phyloP scores from a whole-genome alignment of 2,113 vertebrate genomes.

The Agapornis roseicollis region DNA sequence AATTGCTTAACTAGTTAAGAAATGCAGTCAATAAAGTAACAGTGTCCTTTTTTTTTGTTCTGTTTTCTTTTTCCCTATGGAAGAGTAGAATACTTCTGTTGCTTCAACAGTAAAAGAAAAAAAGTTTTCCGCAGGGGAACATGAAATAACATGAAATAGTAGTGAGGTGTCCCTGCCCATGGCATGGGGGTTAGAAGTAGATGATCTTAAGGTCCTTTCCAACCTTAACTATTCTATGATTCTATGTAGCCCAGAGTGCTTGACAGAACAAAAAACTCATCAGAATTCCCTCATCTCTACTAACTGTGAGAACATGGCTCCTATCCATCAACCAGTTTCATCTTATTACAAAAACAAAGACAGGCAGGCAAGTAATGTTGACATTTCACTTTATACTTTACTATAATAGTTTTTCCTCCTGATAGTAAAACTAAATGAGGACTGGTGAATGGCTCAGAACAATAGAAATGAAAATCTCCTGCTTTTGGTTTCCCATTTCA shows the following conservation, averaged over 20 bases:
- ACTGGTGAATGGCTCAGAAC: neutral
- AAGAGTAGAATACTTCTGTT: neutral
- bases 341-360: neutral
- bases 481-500: neutral
- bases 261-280: neutral
- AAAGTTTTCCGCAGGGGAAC: neutral
- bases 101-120: neutral
- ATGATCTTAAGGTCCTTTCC: neutral
- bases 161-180: neutral
- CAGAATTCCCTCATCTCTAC: neutral
- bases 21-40: neutral
- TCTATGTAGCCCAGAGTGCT: neutral
- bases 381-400: neutral
- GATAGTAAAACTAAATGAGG: neutral
- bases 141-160: neutral
- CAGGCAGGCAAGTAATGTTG: neutral
- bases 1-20: neutral
- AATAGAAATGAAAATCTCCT: neutral
- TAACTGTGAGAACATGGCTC: neutral
- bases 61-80: neutral
- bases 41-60: fast-evolving
- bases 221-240: neutral
- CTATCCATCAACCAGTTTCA: neutral
- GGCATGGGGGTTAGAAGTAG: neutral
- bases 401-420: neutral